Percentiles rank a stretch among this genome's conserved stretches.
These are phyloP conservation scores for Drosophila sechellia DNA, from an alignment of 1,140 invertebrate species.

Conservation along the genomic window DNA sequence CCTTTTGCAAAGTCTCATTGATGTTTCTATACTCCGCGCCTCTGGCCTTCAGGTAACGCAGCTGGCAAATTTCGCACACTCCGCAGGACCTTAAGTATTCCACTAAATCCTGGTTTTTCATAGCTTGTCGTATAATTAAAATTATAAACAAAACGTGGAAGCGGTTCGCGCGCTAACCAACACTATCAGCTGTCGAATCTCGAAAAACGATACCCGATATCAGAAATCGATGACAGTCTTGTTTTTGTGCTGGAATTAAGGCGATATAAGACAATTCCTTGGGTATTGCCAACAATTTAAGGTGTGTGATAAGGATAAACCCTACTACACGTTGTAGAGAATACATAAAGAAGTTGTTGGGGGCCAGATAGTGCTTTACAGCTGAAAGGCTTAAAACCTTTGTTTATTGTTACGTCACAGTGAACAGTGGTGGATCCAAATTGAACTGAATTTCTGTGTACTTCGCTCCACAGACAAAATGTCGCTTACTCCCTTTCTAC, in stretches of 20 bases:
- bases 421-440: neutral
- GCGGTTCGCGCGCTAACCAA: constrained; percentile 9
- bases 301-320: constrained; percentile 16
- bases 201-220: too few species aligned
- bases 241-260: neutral
- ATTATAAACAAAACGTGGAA: constrained; percentile 66
- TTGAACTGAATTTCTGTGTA: neutral
- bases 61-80: constrained; percentile 86
- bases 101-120: constrained; percentile 83
- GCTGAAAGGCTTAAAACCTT: neutral
- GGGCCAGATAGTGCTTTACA: neutral
- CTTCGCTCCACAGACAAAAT: constrained; percentile 53
- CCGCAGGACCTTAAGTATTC: constrained; percentile 82
- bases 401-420: constrained; percentile 76
- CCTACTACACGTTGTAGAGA: too few species aligned
- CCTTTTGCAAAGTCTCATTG: constrained; percentile 77
- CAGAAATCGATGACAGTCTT: neutral
- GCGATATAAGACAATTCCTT: constrained; percentile 45
- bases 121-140: constrained; percentile 25
- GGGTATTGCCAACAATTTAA: constrained; percentile 43
- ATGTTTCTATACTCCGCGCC: constrained; percentile 84
- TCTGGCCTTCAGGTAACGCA: constrained; percentile 85
- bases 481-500: constrained; percentile 87
- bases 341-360: neutral
- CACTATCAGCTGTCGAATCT: constrained; percentile 11